Evolutionary conservation across 2,113 vertebrate species (phyloP).

Genomic region (Rhinolophus sinicus): DNA sequence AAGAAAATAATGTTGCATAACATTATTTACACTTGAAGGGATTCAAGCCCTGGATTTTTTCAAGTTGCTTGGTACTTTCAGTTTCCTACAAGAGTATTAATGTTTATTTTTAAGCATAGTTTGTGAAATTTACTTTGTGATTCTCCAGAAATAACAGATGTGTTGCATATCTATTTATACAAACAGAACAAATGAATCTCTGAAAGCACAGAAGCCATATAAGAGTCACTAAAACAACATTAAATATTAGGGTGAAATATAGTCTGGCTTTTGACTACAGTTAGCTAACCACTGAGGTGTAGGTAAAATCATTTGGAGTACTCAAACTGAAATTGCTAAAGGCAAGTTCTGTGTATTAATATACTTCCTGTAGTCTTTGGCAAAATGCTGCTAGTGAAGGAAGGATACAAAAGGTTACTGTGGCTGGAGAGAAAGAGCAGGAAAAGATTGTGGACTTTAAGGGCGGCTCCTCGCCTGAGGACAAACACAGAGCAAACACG

Average conservation of each 20-base stretch:
- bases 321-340: slow-evolving; percentile 51
- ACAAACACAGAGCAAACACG: slow-evolving; percentile 68
- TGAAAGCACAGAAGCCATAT: background rate
- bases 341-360: slow-evolving; percentile 59
- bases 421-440: slow-evolving; percentile 72
- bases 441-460: slow-evolving; percentile 80
- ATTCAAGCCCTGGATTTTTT: slow-evolving; percentile 40
- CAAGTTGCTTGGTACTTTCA: slow-evolving; percentile 27
- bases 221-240: background rate
- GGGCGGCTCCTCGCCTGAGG: slow-evolving; percentile 70
- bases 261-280: slow-evolving; percentile 23
- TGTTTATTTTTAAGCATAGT: slow-evolving; percentile 49
- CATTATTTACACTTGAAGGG: background rate
- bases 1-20: slow-evolving; percentile 23
- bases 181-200: slow-evolving; percentile 40
- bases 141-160: slow-evolving; percentile 8
- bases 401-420: slow-evolving; percentile 75
- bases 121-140: slow-evolving; percentile 59
- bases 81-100: slow-evolving; percentile 31
- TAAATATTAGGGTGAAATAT: background rate
- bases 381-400: slow-evolving; percentile 59
- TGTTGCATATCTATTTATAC: background rate
- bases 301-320: slow-evolving; percentile 50
- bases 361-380: slow-evolving; percentile 68
- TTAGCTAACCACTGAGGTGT: background rate